A percentile compares a stretch with the other conserved stretches of the same genome.
phyloP scores from a whole-genome alignment of 2,888 invertebrate genomes.

The Cryptocephalus primarius region DNA sequence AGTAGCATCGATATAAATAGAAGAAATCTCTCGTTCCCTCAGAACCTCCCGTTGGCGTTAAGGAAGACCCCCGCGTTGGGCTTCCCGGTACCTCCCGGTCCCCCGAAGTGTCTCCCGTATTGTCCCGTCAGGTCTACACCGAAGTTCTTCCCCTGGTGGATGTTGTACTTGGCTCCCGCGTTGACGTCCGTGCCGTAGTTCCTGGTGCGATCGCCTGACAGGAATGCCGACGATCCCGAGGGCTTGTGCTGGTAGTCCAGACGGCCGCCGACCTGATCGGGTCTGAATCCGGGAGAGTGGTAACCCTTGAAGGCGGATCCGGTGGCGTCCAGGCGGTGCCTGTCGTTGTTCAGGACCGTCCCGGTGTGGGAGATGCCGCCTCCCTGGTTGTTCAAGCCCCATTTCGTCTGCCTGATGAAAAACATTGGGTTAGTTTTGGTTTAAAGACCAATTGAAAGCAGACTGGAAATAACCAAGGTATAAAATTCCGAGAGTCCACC shows the following conservation, averaged over 20 bases:
- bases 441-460: too few species aligned
- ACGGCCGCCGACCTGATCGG: constrained; percentile 19
- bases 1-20: too few species aligned
- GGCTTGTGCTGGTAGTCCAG: constrained; percentile 21
- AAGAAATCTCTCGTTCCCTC: neutral
- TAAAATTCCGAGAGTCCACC: too few species aligned
- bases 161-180: constrained; percentile 17
- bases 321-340: constrained; percentile 18
- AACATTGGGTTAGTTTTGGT: neutral
- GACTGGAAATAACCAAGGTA: too few species aligned
- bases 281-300: constrained; percentile 14
- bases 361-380: constrained; percentile 16
- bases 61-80: constrained; percentile 14
- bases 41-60: constrained; percentile 8
- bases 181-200: constrained; percentile 19
- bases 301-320: constrained; percentile 19
- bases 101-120: constrained; percentile 21
- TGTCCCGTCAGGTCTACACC: constrained; percentile 19
- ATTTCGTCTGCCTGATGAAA: constrained; percentile 7
- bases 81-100: constrained; percentile 17
- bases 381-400: constrained; percentile 6
- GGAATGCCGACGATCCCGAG: constrained; percentile 16
- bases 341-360: constrained; percentile 16
- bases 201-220: constrained; percentile 16
- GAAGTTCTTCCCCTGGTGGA: constrained; percentile 17